Evolutionary conservation across 2,797 vertebrate species (phyloP), one percentile per base, ranked within the genome.

Genomic region (Phoxinus dragarum): DNA sequence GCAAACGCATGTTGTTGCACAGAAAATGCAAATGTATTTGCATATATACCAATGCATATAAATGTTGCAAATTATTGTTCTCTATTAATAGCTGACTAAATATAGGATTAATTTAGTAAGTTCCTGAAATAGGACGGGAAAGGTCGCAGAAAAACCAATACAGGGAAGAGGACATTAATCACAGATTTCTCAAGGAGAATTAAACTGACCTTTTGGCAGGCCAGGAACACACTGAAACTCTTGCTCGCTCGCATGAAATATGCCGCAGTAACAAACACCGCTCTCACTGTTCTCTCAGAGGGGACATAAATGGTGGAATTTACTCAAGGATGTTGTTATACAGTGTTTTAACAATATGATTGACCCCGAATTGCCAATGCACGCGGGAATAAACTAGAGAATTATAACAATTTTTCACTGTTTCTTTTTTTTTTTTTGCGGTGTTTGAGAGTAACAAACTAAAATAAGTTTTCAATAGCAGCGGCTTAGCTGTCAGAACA

Each of bases 141-240:
- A 88, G 89, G 85, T 89, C 79, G 75, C 44, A 12, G 49, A 80
- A 87, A 87, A 89, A 89, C 80, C 88, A 86, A 87, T 87, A 88
- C 27, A 74, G n/a, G 66, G 38, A 87, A 86, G 85, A 75, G 83
- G 80, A 84, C 88, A 89, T 90, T 88, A 91, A 88, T 89, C 85
- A 89, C 47, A 84, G 80, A 88, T 86, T 86, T 89, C 85, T 81
- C 85, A 88, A 87, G 78, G 84, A 86, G 87, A 88, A 87, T 84
- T 90, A 87, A 84, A 86, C 80, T 86, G 86, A 87, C 86, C 89
- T 88, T 90, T 88, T 74, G 59, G 47, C 68, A 83, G 82, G 21
- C 74, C 75, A 36, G 87, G 61, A 87, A 81, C 81, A 34, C 54
- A 81, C 36, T 81, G 81, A 81, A 86, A 81, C 47, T 71, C 67